A percentile compares a stretch with the other conserved stretches of the same genome.
Evolutionary conservation across 2,888 invertebrate genomes (phyloP).

Genomic region (Heliconius ethilla): DNA sequence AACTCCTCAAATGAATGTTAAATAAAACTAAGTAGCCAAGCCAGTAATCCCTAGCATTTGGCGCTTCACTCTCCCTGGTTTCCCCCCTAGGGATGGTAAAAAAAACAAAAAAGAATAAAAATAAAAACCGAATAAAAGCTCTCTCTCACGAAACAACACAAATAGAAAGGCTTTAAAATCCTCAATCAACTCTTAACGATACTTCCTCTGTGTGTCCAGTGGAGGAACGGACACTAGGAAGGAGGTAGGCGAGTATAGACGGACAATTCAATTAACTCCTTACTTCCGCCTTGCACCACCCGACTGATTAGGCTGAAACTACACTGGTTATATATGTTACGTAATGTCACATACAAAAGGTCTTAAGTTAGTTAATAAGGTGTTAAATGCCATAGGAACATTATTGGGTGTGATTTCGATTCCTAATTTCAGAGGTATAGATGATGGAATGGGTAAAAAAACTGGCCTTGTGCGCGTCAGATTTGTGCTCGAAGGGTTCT

Average conservation of each 20-base stretch:
- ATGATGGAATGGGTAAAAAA: too few relatives aligned
- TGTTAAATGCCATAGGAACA: not conserved
- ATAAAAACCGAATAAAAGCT: not conserved
- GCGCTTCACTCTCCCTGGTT: too few relatives aligned
- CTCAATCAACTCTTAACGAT: conserved; percentile 16
- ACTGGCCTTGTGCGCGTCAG: too few relatives aligned
- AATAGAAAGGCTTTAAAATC: conserved; percentile 2
- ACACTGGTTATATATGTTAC: not conserved
- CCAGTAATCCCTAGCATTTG: too few relatives aligned
- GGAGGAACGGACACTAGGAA: conserved; percentile 7
- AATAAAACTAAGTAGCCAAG: too few relatives aligned
- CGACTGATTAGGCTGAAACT: conserved; percentile 14
- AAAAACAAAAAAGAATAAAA: not conserved
- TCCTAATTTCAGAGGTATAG: too few relatives aligned
- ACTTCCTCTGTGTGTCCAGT: conserved; percentile 28
- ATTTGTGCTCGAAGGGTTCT: too few relatives aligned
- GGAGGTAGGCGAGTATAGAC: conserved; percentile 22
- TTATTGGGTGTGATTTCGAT: not conserved
- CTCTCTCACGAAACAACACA: not conserved
- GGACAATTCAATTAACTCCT: conserved; percentile 35
- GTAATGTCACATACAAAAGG: not conserved
- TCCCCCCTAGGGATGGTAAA: too few relatives aligned
- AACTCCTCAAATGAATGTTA: too few relatives aligned
- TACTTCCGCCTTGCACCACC: conserved; percentile 25
- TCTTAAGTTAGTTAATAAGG: not conserved